phyloP scores from a whole-genome alignment of 2,888 invertebrate genomes.

The Blastobasis lacticolella region DNA sequence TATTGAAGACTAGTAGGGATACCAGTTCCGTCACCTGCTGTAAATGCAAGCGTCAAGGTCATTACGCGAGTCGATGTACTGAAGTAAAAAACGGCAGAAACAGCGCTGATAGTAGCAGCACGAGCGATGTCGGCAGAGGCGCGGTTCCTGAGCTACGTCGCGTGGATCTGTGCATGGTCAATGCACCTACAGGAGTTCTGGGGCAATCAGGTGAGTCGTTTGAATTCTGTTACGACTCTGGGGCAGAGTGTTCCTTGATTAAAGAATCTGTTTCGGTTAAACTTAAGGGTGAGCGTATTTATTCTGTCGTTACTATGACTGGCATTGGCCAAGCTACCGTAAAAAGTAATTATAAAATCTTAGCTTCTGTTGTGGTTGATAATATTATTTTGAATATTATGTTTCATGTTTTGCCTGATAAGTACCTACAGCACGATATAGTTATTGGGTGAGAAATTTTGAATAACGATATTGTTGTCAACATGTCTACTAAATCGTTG shows the following conservation, averaged over 20 bases:
- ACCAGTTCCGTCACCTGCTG: background rate
- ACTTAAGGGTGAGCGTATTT: conserved; percentile 9
- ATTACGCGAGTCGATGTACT: background rate
- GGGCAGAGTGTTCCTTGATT: conserved; percentile 18
- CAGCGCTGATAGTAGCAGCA: background rate
- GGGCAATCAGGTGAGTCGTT: conserved; percentile 14
- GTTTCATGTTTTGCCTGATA: conserved; percentile 7
- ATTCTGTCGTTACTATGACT: conserved; percentile 4
- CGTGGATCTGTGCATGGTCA: background rate
- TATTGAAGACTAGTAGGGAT: too few relatives aligned
- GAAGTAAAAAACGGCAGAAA: background rate
- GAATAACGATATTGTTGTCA: background rate
- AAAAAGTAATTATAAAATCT: conserved; percentile 9
- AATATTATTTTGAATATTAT: conserved; percentile 2
- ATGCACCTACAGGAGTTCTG: background rate
- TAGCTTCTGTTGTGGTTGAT: conserved; percentile 1
- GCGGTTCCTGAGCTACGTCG: background rate
- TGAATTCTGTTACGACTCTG: conserved; percentile 16
- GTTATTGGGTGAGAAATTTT: background rate
- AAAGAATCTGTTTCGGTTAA: conserved; percentile 10
- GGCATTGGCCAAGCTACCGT: conserved; percentile 9
- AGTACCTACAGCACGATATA: background rate
- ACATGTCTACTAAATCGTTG: background rate
- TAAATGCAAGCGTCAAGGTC: background rate
- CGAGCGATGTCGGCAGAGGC: background rate